A percentile compares a stretch with the other conserved stretches of the same genome.
Conservation (phyloP, 2,113 vertebrate genomes). For the Reinhardtius hippoglossoides region DNA sequence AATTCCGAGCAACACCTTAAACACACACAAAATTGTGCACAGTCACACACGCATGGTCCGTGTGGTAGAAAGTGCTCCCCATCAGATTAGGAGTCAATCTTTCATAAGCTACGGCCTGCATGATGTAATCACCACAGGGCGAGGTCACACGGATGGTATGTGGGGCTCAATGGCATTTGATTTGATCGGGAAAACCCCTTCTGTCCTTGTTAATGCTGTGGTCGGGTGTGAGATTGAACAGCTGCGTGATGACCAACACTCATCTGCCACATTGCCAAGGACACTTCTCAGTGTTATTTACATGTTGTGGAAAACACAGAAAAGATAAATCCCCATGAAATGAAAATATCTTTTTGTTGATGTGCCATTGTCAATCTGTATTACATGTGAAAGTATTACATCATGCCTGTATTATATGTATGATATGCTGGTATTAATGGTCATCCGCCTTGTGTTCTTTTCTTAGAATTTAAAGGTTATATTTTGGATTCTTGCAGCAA, state of each 20-base stretch:
- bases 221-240: slow-evolving; percentile 50
- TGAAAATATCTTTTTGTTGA: not conserved
- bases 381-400: not conserved
- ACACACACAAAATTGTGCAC: not conserved
- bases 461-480: slow-evolving; percentile 22
- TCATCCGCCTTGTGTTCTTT: not conserved
- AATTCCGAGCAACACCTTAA: slow-evolving; percentile 3
- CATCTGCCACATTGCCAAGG: slow-evolving; percentile 12
- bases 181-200: slow-evolving; percentile 63
- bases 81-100: slow-evolving; percentile 70
- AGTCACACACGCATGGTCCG: slow-evolving; percentile 28
- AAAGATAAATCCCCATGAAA: not conserved
- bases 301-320: not conserved
- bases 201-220: slow-evolving; percentile 47
- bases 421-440: not conserved
- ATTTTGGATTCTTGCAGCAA: not conserved
- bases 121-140: slow-evolving; percentile 71
- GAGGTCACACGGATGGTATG: slow-evolving; percentile 61
- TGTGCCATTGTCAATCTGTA: not conserved
- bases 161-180: slow-evolving; percentile 1
- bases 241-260: slow-evolving; percentile 44
- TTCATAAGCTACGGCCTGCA: slow-evolving; percentile 59
- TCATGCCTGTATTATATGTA: not conserved
- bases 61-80: slow-evolving; percentile 60
- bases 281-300: not conserved